Base-by-base conservation (phyloP, 2,797 vertebrate species). In the Myotis pilosus region DNA sequence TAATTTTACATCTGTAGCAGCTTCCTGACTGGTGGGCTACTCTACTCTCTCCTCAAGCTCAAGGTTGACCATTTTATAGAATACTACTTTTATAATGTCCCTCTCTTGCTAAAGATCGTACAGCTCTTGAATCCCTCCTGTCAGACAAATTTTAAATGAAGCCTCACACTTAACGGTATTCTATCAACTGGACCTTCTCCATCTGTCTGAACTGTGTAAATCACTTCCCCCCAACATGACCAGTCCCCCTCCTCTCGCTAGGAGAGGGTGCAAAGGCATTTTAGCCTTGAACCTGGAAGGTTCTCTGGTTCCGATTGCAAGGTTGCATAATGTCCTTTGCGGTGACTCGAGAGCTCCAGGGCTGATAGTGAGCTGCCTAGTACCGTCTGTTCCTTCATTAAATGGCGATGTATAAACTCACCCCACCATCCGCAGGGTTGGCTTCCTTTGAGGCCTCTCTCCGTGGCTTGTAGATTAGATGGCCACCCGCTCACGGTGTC, bases 31-130 rank as follows among this genome's bases (percentile, higher is more conserved):
- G 41, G 41, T 15, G n/a, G 44, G 36, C 28, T 44, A 20, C 23
- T 81, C 30, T 25, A 44, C 57, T 84, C n/a, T 95, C 78, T 71
- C 89, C 36, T 94, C 75, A 80, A 75, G 51, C 13, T 83, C 49
- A 81, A 86, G 44, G 19, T 51, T 44, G 74, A 88, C 72, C 41
- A 28, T 75, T 69, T 84, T 89, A 60, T 16, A 68, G 79, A 84
- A 76, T 33, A 33, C n/a, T 49, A 15, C 30, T 81, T 89, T 95
- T 68, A n/a, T 84, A 72, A 71, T 60, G 1, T 47, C 49, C 64
- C 3, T 69, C 6, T 79, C 82, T 75, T 69, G 55, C 72, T 81
- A 88, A 82, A 82, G 55, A 60, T 85, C 19, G 78, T 78, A 76
- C 1, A 64, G 55, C 16, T 94, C 44, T 91, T 38, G 13, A 82